Percentiles rank a stretch among this genome's conserved stretches.
These are phyloP conservation scores for Autographa pulchrina DNA, from an alignment of 2,888 invertebrate species.

Conservation along the genomic window DNA sequence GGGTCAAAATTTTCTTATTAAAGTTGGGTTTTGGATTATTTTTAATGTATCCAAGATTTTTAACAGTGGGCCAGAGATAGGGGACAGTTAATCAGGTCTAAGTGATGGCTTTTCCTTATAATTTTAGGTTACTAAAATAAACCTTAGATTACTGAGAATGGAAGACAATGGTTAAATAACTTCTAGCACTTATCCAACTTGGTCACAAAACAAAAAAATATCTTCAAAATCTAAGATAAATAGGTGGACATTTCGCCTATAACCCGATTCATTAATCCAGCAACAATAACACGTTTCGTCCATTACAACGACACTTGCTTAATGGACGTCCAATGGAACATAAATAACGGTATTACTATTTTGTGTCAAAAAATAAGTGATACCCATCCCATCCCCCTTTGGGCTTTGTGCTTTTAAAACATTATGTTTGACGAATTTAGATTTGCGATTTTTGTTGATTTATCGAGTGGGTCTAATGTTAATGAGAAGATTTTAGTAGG, in stretches of 20 bases:
- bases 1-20: too few species aligned
- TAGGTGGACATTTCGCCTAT: conserved; percentile 47
- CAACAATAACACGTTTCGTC: conserved; percentile 64
- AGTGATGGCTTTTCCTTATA: too few species aligned
- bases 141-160: too few species aligned
- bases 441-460: neutral
- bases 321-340: conserved; percentile 65
- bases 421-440: neutral
- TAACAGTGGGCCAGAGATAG: too few species aligned
- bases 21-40: too few species aligned
- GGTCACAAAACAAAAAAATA: neutral
- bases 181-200: neutral
- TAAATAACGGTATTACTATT: conserved; percentile 48
- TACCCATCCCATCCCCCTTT: too few species aligned
- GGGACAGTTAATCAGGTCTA: too few species aligned
- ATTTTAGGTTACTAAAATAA: too few species aligned
- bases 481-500: too few species aligned
- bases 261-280: conserved; percentile 56
- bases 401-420: neutral
- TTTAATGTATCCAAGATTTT: too few species aligned
- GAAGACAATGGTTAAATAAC: neutral
- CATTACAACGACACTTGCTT: conserved; percentile 70
- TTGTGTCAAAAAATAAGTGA: conserved; percentile 47
- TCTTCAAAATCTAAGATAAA: conserved; percentile 26
- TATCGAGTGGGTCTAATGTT: neutral